phyloP scores from a whole-genome alignment of 2,888 invertebrate species.

The Boloria selene region DNA sequence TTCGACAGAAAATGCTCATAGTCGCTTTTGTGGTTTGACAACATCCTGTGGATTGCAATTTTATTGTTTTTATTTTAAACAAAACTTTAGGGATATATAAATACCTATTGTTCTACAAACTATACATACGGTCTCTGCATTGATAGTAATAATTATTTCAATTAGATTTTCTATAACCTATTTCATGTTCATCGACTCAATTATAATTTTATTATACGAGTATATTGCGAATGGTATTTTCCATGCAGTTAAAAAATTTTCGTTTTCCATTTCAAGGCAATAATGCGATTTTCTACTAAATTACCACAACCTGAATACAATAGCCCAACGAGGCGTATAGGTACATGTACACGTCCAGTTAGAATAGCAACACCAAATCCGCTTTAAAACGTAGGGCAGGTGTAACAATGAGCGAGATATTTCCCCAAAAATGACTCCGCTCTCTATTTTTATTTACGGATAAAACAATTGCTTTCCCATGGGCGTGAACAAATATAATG shows the following conservation, averaged over 20 bases:
- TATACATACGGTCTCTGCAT: no score
- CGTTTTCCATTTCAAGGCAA: slow-evolving; percentile 21
- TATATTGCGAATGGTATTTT: not conserved
- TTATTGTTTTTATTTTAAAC: slow-evolving; percentile 5
- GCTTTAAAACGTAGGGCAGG: slow-evolving; percentile 43
- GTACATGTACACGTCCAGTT: slow-evolving; percentile 43
- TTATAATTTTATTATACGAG: no score
- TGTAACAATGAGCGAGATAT: slow-evolving; percentile 48
- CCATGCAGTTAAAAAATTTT: slow-evolving; percentile 9
- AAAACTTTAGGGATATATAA: not conserved
- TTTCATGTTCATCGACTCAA: no score
- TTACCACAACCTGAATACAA: slow-evolving; percentile 40
- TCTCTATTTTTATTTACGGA: slow-evolving; percentile 48
- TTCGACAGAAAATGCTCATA: slow-evolving; percentile 24
- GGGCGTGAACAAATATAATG: slow-evolving; percentile 61
- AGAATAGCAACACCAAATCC: slow-evolving; percentile 44
- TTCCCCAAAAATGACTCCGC: slow-evolving; percentile 44
- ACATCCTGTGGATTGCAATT: slow-evolving; percentile 6
- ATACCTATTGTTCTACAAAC: not conserved
- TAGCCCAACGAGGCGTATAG: slow-evolving; percentile 31
- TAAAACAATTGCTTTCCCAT: slow-evolving; percentile 55
- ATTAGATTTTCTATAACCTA: no score
- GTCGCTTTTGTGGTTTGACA: slow-evolving; percentile 13
- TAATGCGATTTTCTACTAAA: slow-evolving; percentile 35
- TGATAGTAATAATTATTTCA: no score